These are phyloP conservation scores for Ischnus inquisitorius DNA, from an alignment of 2,888 invertebrate species.

Conservation along the genomic window DNA sequence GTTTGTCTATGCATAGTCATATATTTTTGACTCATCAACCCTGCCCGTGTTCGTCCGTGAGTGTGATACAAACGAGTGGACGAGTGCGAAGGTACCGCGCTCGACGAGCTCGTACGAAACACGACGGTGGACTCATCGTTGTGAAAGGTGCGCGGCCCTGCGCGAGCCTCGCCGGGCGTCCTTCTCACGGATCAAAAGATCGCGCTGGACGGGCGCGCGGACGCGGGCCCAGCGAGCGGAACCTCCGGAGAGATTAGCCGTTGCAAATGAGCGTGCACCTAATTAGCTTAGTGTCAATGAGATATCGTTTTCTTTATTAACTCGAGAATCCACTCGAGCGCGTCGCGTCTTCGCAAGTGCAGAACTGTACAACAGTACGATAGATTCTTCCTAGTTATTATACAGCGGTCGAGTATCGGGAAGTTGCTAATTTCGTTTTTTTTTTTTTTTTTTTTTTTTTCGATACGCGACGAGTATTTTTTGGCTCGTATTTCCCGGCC, in stretches of 20 bases:
- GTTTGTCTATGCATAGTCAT: not conserved
- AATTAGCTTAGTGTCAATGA: constrained; percentile 31
- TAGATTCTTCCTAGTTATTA: constrained; percentile 13
- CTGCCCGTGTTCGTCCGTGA: not conserved
- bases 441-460: constrained; percentile 26
- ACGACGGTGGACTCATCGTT: constrained; percentile 4
- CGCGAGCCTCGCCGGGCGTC: constrained; percentile 39
- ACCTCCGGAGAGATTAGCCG: constrained; percentile 18
- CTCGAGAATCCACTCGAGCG: constrained; percentile 10
- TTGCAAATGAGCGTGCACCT: constrained; percentile 18
- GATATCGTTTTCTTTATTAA: not conserved
- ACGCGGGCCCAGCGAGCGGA: constrained; percentile 58
- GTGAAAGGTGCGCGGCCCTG: constrained; percentile 55
- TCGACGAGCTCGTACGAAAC: constrained; percentile 18
- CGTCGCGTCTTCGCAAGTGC: not conserved
- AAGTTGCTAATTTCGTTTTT: constrained; percentile 11
- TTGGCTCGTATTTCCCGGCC: not conserved
- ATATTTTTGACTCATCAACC: not conserved
- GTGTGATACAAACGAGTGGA: not conserved
- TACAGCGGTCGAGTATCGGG: constrained; percentile 13
- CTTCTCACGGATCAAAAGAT: constrained; percentile 58
- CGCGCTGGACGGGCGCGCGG: constrained; percentile 34
- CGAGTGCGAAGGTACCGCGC: not conserved
- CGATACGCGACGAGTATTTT: constrained; percentile 38
- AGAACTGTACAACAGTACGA: constrained; percentile 16